These are phyloP conservation scores for Gavia stellata DNA, from an alignment of 2,113 vertebrate species.

Conservation along the genomic window DNA sequence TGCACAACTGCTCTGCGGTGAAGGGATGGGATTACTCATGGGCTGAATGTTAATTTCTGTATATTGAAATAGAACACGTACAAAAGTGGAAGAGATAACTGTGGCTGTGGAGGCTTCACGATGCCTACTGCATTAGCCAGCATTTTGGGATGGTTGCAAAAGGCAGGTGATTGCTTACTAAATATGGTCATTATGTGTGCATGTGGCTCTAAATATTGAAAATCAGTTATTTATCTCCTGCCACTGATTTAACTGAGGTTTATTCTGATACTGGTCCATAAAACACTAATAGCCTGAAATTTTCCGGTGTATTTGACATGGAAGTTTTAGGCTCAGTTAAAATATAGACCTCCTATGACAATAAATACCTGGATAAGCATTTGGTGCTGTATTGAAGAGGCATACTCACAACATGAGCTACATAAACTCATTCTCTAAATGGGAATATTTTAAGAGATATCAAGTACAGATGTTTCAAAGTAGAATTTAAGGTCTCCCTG, in stretches of 20 bases:
- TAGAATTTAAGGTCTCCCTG: conserved; percentile 80
- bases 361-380: conserved; percentile 73
- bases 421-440: conserved; percentile 83
- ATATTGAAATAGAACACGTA: neutral
- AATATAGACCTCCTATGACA: conserved; percentile 41
- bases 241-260: neutral
- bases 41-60: neutral
- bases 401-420: conserved; percentile 79
- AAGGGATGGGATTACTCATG: neutral
- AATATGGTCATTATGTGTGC: neutral
- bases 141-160: neutral
- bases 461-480: conserved; percentile 81
- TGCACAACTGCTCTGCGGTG: neutral
- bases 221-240: neutral
- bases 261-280: neutral
- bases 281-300: neutral
- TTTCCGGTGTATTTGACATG: neutral
- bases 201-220: neutral
- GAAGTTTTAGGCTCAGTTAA: conserved; percentile 38
- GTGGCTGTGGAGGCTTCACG: neutral
- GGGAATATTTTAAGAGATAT: conserved; percentile 77
- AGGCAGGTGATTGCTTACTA: neutral
- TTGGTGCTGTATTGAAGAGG: conserved; percentile 72
- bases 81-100: neutral
- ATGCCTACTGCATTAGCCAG: neutral